Evolutionary conservation across 2,888 invertebrate species (phyloP), one percentile per base, ranked within the genome.

Genomic region (Agelastica alni): DNA sequence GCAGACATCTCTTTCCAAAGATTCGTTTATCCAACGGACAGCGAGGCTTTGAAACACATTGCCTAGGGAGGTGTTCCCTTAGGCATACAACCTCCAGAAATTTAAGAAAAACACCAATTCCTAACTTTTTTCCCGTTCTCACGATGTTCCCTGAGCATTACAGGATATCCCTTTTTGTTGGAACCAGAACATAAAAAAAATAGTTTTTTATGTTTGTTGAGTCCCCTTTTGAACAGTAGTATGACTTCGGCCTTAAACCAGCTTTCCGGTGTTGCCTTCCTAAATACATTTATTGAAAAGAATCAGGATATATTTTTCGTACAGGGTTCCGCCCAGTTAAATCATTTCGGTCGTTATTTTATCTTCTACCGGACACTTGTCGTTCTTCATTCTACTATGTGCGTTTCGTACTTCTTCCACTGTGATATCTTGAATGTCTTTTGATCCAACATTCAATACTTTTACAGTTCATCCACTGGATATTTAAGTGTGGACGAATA

Each of bases 311-410:
- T 22, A 22, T 22, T 22, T 22, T 22, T 22, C 22, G 4, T 5
- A 22, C 6, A 22, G 7, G 4, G 22, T 22, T 22, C 22, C 22
- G 22, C 22, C 4, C 6, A 22, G 22, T 22, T 22, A 5, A 7
- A 22, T 22, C 22, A 22, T 22, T 22, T 4, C 22, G 22, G 22
- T 22, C 22, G 22, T 22, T 22, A 10, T 32, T 32, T 12, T 32
- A 32, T 32, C 32, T 32, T 32, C n/a, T 3, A 4, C 32, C n/a
- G 32, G 32, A 32, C n/a, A 32, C 32, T 32, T 32, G 12, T n/a
- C 32, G 32, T 32, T 32, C n/a, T 32, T 4, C 4, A 4, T 22
- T 22, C 7, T 22, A 22, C 22, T 4, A 5, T 5, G 22, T 22
- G 22, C 22, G 7, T 22, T 22, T 22, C 22, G 22, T 22, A 22